Conservation (phyloP, 2,113 vertebrate species). For the Sciurus niger region DNA sequence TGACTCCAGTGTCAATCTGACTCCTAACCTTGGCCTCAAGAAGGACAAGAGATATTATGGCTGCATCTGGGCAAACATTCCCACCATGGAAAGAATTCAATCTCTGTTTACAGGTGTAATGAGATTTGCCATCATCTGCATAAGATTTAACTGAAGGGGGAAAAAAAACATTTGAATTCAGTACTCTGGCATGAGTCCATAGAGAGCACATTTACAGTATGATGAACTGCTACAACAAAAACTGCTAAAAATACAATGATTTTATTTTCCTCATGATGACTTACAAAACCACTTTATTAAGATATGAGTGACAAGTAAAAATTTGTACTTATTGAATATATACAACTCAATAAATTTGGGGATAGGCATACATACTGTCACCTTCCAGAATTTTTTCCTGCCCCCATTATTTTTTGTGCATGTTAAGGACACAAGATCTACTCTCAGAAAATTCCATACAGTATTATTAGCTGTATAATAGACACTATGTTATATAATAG, state of each 20-base stretch:
- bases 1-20: not conserved
- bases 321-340: not conserved
- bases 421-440: not conserved
- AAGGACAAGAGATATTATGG: slow-evolving; percentile 1
- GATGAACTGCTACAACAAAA: not conserved
- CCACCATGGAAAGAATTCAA: not conserved
- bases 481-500: not conserved
- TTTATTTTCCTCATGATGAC: not conserved
- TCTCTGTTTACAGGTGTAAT: not conserved
- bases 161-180: slow-evolving; percentile 26
- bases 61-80: not conserved
- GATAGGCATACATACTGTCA: not conserved
- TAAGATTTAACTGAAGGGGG: slow-evolving; percentile 16
- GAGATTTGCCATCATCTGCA: slow-evolving; percentile 5
- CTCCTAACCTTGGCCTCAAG: not conserved
- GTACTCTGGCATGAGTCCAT: not conserved
- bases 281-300: not conserved
- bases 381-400: not conserved
- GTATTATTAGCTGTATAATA: not conserved
- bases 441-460: not conserved
- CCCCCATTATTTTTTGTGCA: not conserved
- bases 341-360: not conserved
- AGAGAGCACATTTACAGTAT: not conserved
- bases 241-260: slow-evolving; percentile 49
- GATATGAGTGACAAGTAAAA: not conserved